phyloP scores from a whole-genome alignment of 1,140 invertebrate species.

The Drosophila insularis region DNA sequence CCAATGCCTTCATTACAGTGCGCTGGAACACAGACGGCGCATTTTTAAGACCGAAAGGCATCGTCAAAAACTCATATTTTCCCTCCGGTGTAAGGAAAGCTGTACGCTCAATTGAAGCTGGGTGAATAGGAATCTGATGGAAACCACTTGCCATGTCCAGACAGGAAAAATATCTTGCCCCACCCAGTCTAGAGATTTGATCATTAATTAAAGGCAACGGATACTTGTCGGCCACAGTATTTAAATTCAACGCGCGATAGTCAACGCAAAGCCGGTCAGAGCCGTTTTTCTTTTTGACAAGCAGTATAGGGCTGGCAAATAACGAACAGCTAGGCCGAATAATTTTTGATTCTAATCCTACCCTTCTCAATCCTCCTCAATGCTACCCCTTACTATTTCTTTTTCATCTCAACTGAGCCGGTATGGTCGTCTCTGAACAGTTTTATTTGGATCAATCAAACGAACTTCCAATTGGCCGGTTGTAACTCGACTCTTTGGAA shows the following conservation, averaged over 20 bases:
- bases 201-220: constrained; percentile 10
- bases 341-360: too few relatives aligned
- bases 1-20: too few relatives aligned
- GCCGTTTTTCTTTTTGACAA: constrained; percentile 22
- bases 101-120: too few relatives aligned
- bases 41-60: too few relatives aligned
- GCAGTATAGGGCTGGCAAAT: constrained; percentile 17
- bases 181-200: constrained; percentile 12
- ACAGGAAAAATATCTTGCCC: constrained; percentile 15
- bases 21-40: too few relatives aligned
- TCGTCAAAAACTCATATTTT: too few relatives aligned
- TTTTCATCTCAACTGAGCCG: constrained; percentile 4
- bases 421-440: neutral
- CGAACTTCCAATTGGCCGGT: constrained; percentile 13
- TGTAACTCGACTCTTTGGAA: constrained; percentile 8
- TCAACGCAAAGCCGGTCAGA: constrained; percentile 14
- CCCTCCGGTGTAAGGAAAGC: too few relatives aligned
- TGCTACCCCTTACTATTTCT: too few relatives aligned
- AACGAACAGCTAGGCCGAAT: neutral
- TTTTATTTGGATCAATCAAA: constrained; percentile 17
- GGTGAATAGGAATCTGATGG: too few relatives aligned
- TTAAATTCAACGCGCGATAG: constrained; percentile 18
- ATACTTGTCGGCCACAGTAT: constrained; percentile 14
- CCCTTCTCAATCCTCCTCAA: too few relatives aligned
- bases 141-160: constrained; percentile 4